A percentile compares a stretch with the other conserved stretches of the same genome.
Evolutionary conservation across 2,113 vertebrate genomes (phyloP).

Genomic region (Salvelinus alpinus): DNA sequence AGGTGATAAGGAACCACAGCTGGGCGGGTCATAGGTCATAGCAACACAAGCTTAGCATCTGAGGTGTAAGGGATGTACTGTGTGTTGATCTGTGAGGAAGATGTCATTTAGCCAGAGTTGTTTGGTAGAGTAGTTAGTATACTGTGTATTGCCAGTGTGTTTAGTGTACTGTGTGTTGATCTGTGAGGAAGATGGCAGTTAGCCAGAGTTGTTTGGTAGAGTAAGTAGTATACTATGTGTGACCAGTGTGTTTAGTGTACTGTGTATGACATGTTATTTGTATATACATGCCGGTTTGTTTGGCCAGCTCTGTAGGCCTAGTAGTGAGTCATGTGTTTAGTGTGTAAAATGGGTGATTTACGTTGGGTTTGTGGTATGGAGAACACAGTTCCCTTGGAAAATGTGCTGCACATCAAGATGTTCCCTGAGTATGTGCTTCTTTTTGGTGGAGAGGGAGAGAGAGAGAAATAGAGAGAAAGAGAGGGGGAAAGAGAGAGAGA

Average conservation of each 20-base stretch:
- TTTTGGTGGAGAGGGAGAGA: slow-evolving; percentile 16
- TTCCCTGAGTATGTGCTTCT: slow-evolving; percentile 11
- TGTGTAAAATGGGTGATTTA: slow-evolving; percentile 24
- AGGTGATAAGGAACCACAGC: too few species aligned
- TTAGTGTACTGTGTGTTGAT: slow-evolving; percentile 19
- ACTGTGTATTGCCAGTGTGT: slow-evolving; percentile 38
- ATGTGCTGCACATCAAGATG: slow-evolving; percentile 59
- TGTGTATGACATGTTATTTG: not conserved
- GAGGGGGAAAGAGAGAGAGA: slow-evolving; percentile 41
- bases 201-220: too few species aligned
- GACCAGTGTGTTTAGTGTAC: not conserved
- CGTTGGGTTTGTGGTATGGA: slow-evolving; percentile 37
- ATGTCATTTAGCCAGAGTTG: too few species aligned
- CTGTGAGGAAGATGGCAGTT: too few species aligned
- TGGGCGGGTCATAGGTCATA: too few species aligned
- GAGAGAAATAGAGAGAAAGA: slow-evolving; percentile 40
- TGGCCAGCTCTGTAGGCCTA: slow-evolving; percentile 5
- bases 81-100: too few species aligned
- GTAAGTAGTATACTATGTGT: not conserved
- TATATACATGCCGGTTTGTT: not conserved
- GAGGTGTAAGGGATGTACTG: too few species aligned
- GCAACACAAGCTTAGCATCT: too few species aligned
- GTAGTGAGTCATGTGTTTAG: slow-evolving; percentile 59
- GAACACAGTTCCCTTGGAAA: slow-evolving; percentile 52
- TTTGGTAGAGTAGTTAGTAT: too few species aligned